These are phyloP conservation scores for Spea multiplicata DNA, from an alignment of 2,113 vertebrate species.

Conservation along the genomic window DNA sequence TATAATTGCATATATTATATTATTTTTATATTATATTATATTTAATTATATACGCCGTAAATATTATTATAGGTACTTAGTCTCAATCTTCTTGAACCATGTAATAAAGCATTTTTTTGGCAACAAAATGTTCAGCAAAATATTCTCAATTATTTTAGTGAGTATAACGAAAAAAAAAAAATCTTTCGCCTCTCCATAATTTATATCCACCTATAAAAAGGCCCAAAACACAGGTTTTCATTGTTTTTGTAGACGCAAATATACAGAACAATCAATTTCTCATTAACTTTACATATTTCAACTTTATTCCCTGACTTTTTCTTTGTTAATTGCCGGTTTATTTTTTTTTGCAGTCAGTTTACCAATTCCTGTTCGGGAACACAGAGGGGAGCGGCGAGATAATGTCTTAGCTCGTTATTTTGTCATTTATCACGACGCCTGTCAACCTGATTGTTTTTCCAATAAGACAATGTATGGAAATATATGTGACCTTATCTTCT, in stretches of 20 bases:
- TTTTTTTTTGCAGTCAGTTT: neutral
- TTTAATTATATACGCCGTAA: no score
- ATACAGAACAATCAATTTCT: slow-evolving; percentile 31
- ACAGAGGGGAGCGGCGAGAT: neutral
- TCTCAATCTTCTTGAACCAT: no score
- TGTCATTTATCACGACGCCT: slow-evolving; percentile 29
- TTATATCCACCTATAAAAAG: neutral
- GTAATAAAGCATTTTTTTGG: neutral
- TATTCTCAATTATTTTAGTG: neutral
- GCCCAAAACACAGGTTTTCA: neutral
- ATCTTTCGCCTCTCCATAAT: neutral
- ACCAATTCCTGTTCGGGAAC: neutral
- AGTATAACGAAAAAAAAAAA: neutral
- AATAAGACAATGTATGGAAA: slow-evolving; percentile 28
- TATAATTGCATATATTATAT: no score
- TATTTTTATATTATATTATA: no score
- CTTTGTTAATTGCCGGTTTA: slow-evolving; percentile 34
- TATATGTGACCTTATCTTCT: slow-evolving; percentile 17
- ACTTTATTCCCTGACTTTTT: slow-evolving; percentile 10
- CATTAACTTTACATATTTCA: slow-evolving; percentile 28
- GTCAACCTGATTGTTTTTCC: slow-evolving; percentile 18
- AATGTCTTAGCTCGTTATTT: slow-evolving; percentile 26
- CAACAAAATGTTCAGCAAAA: neutral
- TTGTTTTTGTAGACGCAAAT: slow-evolving; percentile 26
- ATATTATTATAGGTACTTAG: no score